phyloP scores from a whole-genome alignment of 1,140 invertebrate genomes.

The Aphaenogaster rudis region DNA sequence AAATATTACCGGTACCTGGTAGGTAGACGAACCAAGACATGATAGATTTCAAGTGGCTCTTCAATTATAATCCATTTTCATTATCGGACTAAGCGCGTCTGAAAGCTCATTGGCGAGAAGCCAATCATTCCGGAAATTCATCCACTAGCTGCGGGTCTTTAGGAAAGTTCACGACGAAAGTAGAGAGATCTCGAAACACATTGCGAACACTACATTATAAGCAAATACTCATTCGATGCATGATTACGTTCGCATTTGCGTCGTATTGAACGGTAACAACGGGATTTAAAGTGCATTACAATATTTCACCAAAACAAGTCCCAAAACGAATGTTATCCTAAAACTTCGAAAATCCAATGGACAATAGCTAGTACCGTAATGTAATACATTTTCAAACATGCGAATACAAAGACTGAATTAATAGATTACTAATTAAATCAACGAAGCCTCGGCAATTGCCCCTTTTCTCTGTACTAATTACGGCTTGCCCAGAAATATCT shows the following conservation, averaged over 20 bases:
- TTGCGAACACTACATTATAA: background rate
- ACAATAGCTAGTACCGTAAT: background rate
- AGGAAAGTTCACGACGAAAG: background rate
- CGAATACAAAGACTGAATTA: background rate
- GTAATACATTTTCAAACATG: background rate
- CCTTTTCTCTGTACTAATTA: background rate
- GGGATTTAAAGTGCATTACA: background rate
- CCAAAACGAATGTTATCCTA: background rate
- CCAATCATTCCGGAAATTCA: slow-evolving; percentile 16
- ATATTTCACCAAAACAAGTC: background rate
- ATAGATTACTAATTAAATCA: background rate
- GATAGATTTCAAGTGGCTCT: background rate
- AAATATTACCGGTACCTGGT: background rate
- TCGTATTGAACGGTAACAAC: background rate
- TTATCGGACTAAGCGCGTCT: slow-evolving; percentile 9
- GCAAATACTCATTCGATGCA: slow-evolving; percentile 10
- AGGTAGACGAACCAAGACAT: no score
- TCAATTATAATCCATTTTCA: slow-evolving; percentile 24
- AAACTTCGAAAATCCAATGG: background rate
- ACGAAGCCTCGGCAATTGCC: background rate
- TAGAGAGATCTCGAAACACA: background rate
- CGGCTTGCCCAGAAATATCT: background rate
- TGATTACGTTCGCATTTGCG: background rate
- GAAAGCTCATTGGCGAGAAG: background rate
- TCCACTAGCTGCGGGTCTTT: background rate